Evolutionary conservation across 2,113 vertebrate species (phyloP), one percentile per base, ranked within the genome.

Genomic region (Lynx canadensis): DNA sequence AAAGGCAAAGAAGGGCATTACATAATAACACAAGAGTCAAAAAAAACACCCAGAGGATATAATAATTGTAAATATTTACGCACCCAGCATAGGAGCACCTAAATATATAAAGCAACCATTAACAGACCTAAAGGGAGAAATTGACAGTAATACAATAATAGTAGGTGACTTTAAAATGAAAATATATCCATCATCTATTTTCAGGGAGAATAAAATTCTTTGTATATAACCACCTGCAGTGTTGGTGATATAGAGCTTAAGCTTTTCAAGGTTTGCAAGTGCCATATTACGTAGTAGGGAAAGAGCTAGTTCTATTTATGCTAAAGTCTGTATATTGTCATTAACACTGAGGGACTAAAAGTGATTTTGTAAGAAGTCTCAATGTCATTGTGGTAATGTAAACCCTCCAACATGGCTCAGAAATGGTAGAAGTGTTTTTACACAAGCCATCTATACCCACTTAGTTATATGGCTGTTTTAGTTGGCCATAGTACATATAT

Each of bases 151-250:
- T 79, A 33, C 29, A 76, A 33, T 50, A 19, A 52, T 33, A 79
- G 31, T 50, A 78, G 74, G 74, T 50, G 29, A 79, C 91, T 94
- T 91, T 84, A 27, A 95, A 96, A 96, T 95, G 68, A 86, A 93
- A 91, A 84, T 88, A 55, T 65, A 60, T 45, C 50, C 41, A n/a
- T 97, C 91, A 89, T 31, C 45, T 96, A 21, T 93, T 94, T 94
- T 63, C 57, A 94, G 45, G 38, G 21, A 95, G 69, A 84, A 94
- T 36, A 95, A 31, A 80, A 92, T 71, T 90, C 15, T 84, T 16
- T 79, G 18, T 31, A 23, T 38, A 25, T 60, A 74, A 31, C 21
- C n/a, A n/a, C 85, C 23, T 33, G 14, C 38, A 86, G 9, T 71
- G 31, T 55, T 93, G 66, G 23, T 84, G 5, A 94, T 41, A 79